Conservation (phyloP, 2,113 vertebrate genomes). For the Oceanodroma tethys region DNA sequence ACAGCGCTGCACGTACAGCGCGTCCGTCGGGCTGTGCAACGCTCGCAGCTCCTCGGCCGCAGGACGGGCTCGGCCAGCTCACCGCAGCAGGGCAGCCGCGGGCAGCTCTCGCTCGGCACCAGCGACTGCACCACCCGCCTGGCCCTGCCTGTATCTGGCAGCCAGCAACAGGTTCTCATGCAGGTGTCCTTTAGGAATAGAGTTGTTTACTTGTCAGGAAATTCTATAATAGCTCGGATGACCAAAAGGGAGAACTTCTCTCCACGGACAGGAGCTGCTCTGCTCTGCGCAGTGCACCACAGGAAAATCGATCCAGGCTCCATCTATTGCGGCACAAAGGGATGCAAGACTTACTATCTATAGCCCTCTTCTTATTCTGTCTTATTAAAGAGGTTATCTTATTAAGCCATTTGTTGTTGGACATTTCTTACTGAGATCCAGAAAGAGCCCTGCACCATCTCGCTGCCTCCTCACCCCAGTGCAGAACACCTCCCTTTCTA, state of each 20-base stretch:
- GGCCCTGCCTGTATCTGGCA: not conserved
- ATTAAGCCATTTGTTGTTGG: not conserved
- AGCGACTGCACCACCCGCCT: rapidly evolving
- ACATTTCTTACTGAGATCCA: not conserved
- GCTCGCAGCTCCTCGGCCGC: not conserved
- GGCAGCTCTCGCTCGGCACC: not conserved
- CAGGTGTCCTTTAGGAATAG: not conserved
- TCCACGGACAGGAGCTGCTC: not conserved
- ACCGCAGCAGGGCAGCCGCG: rapidly evolving
- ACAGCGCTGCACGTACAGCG: rapidly evolving
- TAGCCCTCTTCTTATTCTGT: not conserved
- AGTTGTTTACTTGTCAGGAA: not conserved
- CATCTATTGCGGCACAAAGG: not conserved
- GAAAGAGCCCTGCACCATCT: not conserved
- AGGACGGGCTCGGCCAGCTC: not conserved
- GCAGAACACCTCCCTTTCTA: not conserved
- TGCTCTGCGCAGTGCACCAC: rapidly evolving
- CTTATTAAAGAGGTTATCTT: not conserved
- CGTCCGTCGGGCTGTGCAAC: not conserved
- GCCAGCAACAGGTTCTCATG: not conserved
- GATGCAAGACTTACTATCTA: not conserved
- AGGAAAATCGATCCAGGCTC: not conserved
- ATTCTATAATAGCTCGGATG: not conserved
- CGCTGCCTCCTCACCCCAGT: not conserved
- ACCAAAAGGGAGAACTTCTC: not conserved